Evolutionary conservation across 2,113 vertebrate species (phyloP).

Genomic region (Clupea harengus): DNA sequence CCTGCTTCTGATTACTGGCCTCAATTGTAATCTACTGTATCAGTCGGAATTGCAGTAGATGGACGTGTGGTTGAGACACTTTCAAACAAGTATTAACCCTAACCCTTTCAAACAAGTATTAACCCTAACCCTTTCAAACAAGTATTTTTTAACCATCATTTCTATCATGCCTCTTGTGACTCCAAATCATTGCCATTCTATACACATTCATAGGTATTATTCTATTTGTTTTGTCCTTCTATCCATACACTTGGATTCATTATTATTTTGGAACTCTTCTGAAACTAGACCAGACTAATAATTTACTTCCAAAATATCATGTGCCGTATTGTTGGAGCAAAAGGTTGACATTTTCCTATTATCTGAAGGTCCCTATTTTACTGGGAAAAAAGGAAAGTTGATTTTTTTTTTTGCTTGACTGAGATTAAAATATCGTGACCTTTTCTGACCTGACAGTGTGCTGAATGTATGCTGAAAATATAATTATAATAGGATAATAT

Average conservation of each 20-base stretch:
- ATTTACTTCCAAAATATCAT: background rate
- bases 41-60: background rate
- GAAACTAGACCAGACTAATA: background rate
- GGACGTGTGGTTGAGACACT: background rate
- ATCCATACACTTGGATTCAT: background rate
- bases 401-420: background rate
- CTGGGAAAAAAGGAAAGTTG: background rate
- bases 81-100: too few relatives aligned
- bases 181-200: background rate
- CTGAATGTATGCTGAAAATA: background rate
- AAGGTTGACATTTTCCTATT: slow-evolving; percentile 2
- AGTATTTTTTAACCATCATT: background rate
- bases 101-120: too few relatives aligned
- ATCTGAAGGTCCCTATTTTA: background rate
- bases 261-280: background rate
- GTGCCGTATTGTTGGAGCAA: background rate
- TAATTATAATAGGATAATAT: background rate
- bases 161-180: background rate
- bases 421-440: background rate
- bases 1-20: background rate
- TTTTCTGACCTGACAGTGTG: slow-evolving; percentile 5
- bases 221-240: slow-evolving; percentile 15
- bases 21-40: background rate
- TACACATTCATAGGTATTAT: background rate
- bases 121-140: too few relatives aligned